These are phyloP conservation scores for Aplochiton taeniatus DNA, from an alignment of 2,797 vertebrate species.

Conservation along the genomic window DNA sequence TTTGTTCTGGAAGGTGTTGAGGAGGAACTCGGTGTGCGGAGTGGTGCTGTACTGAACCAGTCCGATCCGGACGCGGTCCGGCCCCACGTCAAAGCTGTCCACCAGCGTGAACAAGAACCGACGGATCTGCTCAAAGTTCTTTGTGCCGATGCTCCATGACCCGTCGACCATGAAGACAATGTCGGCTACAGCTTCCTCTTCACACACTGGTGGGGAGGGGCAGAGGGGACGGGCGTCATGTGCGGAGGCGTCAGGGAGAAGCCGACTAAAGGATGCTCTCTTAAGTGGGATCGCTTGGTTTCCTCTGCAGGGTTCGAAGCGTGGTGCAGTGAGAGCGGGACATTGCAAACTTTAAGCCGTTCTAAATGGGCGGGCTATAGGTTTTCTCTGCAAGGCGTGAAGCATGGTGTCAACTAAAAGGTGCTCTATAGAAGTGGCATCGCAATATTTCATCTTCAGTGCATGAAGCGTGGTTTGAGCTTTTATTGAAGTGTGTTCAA, in stretches of 20 bases:
- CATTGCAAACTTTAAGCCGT: too few relatives aligned
- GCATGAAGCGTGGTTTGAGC: too few relatives aligned
- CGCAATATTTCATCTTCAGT: too few relatives aligned
- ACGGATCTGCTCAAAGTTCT: slow-evolving; percentile 71
- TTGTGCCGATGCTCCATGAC: slow-evolving; percentile 72
- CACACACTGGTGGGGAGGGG: slow-evolving; percentile 71
- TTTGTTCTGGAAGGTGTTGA: slow-evolving; percentile 68
- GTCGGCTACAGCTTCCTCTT: slow-evolving; percentile 75
- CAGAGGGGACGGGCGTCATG: too few relatives aligned
- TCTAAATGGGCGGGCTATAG: too few relatives aligned
- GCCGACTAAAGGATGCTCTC: not conserved
- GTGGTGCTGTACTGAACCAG: slow-evolving; percentile 76
- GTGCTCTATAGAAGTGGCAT: too few relatives aligned
- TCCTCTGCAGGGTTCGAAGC: too few relatives aligned
- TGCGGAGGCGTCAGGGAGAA: too few relatives aligned
- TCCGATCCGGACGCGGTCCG: slow-evolving; percentile 74
- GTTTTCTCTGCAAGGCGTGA: too few relatives aligned
- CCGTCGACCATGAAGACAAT: slow-evolving; percentile 82
- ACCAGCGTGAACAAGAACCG: slow-evolving; percentile 73
- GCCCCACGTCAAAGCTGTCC: slow-evolving; percentile 72
- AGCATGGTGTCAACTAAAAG: too few relatives aligned
- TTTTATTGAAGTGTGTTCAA: too few relatives aligned
- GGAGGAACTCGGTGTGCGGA: slow-evolving; percentile 72
- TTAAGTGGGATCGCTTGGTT: not conserved
- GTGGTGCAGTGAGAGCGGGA: too few relatives aligned